Percentiles rank a stretch among this genome's conserved stretches.
These are phyloP conservation scores for Theonella swinhoei DNA, from an alignment of 37 sponge, comb jelly and placozoan genomes.

Conservation along the genomic window DNA sequence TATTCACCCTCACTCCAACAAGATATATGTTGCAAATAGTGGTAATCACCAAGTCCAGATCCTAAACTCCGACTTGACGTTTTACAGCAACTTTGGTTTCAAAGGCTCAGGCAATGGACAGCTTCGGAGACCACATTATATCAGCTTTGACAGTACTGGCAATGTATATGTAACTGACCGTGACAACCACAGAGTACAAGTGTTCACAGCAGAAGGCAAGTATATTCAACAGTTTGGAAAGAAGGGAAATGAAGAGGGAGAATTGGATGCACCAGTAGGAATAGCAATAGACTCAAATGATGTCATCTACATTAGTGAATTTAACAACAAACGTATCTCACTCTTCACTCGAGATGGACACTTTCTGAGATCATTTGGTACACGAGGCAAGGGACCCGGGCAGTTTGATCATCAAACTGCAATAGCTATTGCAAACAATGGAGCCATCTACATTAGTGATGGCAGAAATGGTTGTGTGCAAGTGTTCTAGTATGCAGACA, in stretches of 20 bases:
- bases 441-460: background rate
- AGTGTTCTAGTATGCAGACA: background rate
- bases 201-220: conserved; percentile 23
- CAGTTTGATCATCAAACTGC: background rate
- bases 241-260: background rate
- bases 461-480: background rate
- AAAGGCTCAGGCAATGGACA: too few species aligned
- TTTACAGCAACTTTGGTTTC: too few species aligned
- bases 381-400: background rate
- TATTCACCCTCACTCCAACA: too few species aligned
- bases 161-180: conserved; percentile 32
- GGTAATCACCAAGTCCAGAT: too few species aligned
- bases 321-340: background rate
- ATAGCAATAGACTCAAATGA: background rate
- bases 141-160: conserved; percentile 7
- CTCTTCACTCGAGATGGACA: background rate
- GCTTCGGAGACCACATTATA: too few species aligned
- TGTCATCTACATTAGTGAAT: background rate
- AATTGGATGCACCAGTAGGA: background rate
- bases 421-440: background rate
- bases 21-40: too few species aligned
- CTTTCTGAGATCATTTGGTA: conserved; percentile 11
- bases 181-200: conserved; percentile 26
- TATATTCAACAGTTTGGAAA: conserved; percentile 17
- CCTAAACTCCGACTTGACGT: too few species aligned